Base-by-base conservation (phyloP, 2,888 invertebrate species). In the Aproaerema taeniolella region DNA sequence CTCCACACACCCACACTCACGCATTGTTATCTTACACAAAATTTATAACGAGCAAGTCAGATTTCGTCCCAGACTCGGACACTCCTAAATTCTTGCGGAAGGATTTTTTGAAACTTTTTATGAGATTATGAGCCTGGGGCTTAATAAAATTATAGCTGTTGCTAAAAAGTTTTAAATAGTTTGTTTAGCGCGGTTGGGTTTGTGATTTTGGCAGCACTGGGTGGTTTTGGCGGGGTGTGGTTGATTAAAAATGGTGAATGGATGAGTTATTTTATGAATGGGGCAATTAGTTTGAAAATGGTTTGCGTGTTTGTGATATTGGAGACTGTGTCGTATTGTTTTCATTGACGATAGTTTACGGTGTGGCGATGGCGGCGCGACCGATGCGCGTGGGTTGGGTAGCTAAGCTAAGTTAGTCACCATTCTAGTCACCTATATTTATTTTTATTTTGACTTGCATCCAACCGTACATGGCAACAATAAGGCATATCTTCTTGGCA, bases 1-100 rank as follows among this genome's bases (percentile, higher is more conserved):
- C 69, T 72, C 72, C 75, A 73, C 79, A 82, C 83, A 79, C 85
- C 77, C 83, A 83, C 85, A 85, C 71, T 67, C 73, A 74, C 73
- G 71, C 66, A 80, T 81, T 82, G 83, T 85, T 83, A 83, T 85
- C 82, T 83, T 78, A 77, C 71, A 83, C 79, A 75, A 82, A 83
- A 82, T 83, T 82, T 85, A 83, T 85, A 85, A 85, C 83, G 69
- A 83, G 78, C 77, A 74, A 77, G 71, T 79, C 74, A 67, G 76
- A 81, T 80, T 82, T 75, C 68, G 77, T 81, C 76, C 64, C 61
- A 58, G 61, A 61, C 55, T 63, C 67, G 80, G 77, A 75, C 81
- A 80, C 81, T 82, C 78, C 82, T 81, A 80, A 83, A 83, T 82
- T 81, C 81, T 80, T 74, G 72, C 78, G 78, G 81, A 80, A 78